Conservation (phyloP, 2,797 vertebrate genomes). For the Myioborus melanocephalus region DNA sequence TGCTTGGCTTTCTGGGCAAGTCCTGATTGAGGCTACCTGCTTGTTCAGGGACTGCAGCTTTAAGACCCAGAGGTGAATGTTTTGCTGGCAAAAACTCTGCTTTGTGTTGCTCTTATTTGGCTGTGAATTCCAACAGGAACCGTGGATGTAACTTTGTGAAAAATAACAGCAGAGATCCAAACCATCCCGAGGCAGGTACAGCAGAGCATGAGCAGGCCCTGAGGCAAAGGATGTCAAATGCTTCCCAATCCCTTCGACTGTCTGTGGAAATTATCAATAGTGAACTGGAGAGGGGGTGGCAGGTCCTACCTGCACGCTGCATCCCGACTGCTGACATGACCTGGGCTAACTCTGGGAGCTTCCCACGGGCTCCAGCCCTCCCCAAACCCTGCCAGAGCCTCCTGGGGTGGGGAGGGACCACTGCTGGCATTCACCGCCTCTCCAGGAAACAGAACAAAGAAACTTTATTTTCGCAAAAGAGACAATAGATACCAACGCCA, state of each 20-base stretch:
- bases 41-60: background rate
- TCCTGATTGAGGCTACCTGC: background rate
- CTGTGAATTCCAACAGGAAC: fast-evolving
- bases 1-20: background rate
- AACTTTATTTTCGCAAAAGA: constrained; percentile 69
- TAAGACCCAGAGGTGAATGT: background rate
- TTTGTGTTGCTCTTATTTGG: background rate
- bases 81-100: background rate
- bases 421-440: constrained; percentile 6
- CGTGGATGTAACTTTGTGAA: background rate
- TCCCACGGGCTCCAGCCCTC: background rate
- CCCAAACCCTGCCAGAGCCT: background rate
- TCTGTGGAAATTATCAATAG: background rate
- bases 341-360: background rate
- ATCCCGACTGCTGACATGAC: background rate
- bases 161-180: background rate
- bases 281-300: fast-evolving
- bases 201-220: background rate
- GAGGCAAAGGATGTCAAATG: background rate
- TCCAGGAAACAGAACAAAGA: constrained; percentile 68
- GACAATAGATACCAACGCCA: constrained; percentile 52
- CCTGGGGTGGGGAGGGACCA: background rate
- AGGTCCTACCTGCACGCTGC: fast-evolving
- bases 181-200: background rate
- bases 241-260: background rate